Base-by-base conservation (phyloP, 2,797 vertebrate species). In the Caiman crocodilus region DNA sequence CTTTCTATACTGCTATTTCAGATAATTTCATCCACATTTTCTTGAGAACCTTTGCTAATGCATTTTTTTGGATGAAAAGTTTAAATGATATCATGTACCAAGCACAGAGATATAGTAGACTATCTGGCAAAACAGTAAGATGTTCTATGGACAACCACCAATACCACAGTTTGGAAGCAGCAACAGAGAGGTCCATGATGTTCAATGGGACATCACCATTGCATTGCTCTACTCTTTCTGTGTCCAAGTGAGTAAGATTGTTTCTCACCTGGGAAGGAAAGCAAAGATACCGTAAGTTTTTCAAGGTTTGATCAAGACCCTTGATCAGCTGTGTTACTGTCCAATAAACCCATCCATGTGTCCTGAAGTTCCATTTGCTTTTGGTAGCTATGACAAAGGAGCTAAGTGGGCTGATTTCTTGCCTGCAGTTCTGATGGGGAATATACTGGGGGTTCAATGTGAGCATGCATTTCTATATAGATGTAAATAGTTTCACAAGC, bases 371-470 rank as follows among this genome's bases (percentile, higher is more conserved):
- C 13, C 76, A 7, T 0, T 57, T 57, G 1, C 65, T 13, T 82
- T 88, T 85, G 58, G 14, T 64, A 82, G 56, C 21, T 7, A 65
- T 64, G 42, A 50, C 42, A 50, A 50, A 50, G 42, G 11, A 3
- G 42, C 42, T 50, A 50, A 50, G 42, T 35, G 9, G 16, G 7
- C 0, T 0, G 74, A 12, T 55, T 7, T 65, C 74, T 28, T 69
- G 7, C 5, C 5, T 2, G 7, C 85, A 91, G 80, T 71, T 58
- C 5, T 78, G 14, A 1, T 71, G 4, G 67, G 84, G 25, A 76
- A 60, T 50, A 50, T 61, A 79, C 59, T 50, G 4, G 26, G 15
- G 35, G 77, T 0, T 28, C 18, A 0, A 0, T 2, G 1, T 42
- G 1, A 32, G 21, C 28, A 76, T 0, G 0, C 57, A 50, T 50